Percentiles rank a stretch among this genome's conserved stretches.
phyloP scores from a whole-genome alignment of 2,113 vertebrate species.

The Seriola quinqueradiata region DNA sequence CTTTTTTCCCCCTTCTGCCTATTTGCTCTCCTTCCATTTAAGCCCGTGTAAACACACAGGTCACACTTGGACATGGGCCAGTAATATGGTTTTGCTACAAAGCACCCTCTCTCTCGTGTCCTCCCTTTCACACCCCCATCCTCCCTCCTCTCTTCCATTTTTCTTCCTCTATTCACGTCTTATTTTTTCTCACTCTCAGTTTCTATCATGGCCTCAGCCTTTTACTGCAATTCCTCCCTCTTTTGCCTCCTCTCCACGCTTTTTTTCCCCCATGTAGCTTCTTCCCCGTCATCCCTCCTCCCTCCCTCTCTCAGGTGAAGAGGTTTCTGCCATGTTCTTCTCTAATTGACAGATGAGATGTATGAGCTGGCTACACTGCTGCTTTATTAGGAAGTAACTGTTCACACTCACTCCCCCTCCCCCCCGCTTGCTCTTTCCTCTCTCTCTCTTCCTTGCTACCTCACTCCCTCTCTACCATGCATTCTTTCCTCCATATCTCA shows the following conservation, averaged over 20 bases:
- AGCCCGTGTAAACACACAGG: constrained; percentile 27
- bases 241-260: constrained; percentile 41
- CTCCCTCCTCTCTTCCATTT: constrained; percentile 25
- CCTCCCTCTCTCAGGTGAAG: constrained; percentile 78
- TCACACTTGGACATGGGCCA: constrained; percentile 25
- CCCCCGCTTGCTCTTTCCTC: constrained; percentile 7
- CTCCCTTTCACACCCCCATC: constrained; percentile 34
- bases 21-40: constrained; percentile 37
- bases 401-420: constrained; percentile 51
- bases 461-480: constrained; percentile 30
- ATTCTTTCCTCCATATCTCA: constrained; percentile 62
- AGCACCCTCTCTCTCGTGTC: constrained; percentile 12
- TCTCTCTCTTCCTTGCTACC: constrained; percentile 14
- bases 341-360: constrained; percentile 82
- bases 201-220: constrained; percentile 36
- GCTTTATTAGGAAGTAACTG: constrained; percentile 83
- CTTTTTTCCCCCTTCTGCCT: not conserved
- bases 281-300: constrained; percentile 58
- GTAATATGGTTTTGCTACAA: constrained; percentile 22
- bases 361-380: constrained; percentile 78
- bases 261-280: constrained; percentile 47
- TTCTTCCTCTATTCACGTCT: constrained; percentile 16
- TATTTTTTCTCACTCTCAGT: constrained; percentile 2
- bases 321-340: constrained; percentile 74
- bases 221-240: constrained; percentile 41